Evolutionary conservation across 2,797 vertebrate species (phyloP), one percentile per base, ranked within the genome.

Genomic region (Xiphophorus birchmanni): DNA sequence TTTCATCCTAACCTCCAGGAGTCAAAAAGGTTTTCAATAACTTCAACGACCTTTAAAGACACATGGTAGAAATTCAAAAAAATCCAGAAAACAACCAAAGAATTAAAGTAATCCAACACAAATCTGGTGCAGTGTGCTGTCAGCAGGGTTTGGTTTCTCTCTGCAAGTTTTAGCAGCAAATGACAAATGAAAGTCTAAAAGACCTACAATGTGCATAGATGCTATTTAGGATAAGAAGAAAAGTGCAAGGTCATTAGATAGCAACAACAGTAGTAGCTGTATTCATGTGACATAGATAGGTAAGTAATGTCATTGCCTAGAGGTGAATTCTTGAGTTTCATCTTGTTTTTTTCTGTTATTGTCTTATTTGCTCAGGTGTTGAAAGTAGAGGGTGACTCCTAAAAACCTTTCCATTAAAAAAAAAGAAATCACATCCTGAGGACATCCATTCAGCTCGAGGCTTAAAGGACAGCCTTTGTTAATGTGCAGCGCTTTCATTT

Each of bases 401-500:
- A 78, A 79, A 77, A 85, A 86, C 82, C 73, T 84, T 88, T 81
- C 40, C 52, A 80, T 86, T 18, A 50, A 18, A 50, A 18, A 50
- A 84, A 78, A 67, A 9, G 32, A 84, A 89, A 77, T 60, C 79
- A 65, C 76, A 74, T 82, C 23, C 58, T 82, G 78, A 83, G 76
- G 76, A 67, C 65, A 80, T 82, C 54, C 81, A 87, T 84, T 90
- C 88, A 86, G 84, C 71, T 85, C 72, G 78, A 88, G 82, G 87
- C 88, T 79, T 82, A 87, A 92, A 93, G 89, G 85, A 90, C 86
- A 83, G 76, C 79, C 86, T 91, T 93, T 93, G 92, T 93, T 81
- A 52, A 80, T 76, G 79, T 74, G 82, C 83, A 75, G 75, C 83
- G 80, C 86, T 86, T 82, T 89, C 92, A 90, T 90, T 88, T 85